Base-by-base conservation (phyloP, 2,113 vertebrate genomes). In the Electrona antarctica region DNA sequence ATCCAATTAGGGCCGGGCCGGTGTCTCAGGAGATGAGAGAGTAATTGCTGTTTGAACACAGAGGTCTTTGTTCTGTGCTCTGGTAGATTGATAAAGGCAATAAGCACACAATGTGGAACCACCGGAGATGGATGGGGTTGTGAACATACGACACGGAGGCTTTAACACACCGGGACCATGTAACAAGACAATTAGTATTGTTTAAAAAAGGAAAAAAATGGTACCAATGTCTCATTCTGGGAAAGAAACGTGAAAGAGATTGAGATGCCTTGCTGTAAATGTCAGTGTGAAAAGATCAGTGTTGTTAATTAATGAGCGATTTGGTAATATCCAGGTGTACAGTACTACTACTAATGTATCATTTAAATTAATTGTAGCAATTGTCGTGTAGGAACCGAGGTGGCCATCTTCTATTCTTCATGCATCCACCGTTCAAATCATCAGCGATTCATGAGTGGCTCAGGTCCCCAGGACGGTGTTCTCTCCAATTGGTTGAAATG, bases 1-100 rank as follows among this genome's bases (percentile, higher is more conserved):
- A 98, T 97, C 94, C 95, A 96, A 97, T 97, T 97, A 96, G 94
- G 95, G 95, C 94, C 92, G 83, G 80, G 85, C 90, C 82, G 90
- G 89, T 92, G 90, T 90, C 92, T 93, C 89, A 45, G 90, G 92
- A 93, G 90, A 92, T 91, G 88, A 91, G 90, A 88, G 83, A 88
- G 87, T 92, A 92, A 92, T 92, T 94, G 94, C 90, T 95, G 93
- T 98, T 97, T 98, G 95, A 98, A 97, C 95, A 95, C 85, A 79
- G 88, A 82, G 90, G 90, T 93, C 95, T 98, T 97, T 99, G 95
- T 97, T 97, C 95, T 93, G 92, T 94, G 82, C 95, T 95, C 94
- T 93, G 94, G 95, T 93, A 94, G 89, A 90, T 72, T 92, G 95
- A 96, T 96, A 94, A 96, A 96, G 94, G 94, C 90, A 94, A 94